A percentile compares a stretch with the other conserved stretches of the same genome.
These are phyloP conservation scores for Cylindroiulus punctatus DNA, from an alignment of 2,888 invertebrate species.

Conservation along the genomic window DNA sequence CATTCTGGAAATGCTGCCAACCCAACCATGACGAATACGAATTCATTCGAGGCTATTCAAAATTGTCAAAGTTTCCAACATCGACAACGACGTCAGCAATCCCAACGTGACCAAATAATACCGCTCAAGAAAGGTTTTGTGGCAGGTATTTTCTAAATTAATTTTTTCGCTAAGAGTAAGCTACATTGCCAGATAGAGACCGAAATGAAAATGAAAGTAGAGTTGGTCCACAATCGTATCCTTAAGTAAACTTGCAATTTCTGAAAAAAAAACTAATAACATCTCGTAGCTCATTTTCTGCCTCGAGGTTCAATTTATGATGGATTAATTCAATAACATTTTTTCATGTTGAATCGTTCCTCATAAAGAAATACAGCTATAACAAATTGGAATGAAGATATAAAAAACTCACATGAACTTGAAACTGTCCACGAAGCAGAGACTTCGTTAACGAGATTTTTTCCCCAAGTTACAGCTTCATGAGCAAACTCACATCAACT, in stretches of 20 bases:
- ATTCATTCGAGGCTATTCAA: neutral
- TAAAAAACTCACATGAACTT: too few relatives aligned
- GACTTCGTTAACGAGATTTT: neutral
- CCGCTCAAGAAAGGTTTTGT: neutral
- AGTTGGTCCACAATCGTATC: neutral
- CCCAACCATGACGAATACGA: conserved; percentile 36
- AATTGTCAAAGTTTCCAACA: neutral
- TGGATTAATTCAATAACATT: neutral
- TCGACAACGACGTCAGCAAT: neutral
- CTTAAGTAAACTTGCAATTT: neutral
- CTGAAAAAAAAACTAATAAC: neutral
- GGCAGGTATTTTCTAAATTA: neutral
- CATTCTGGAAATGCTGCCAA: neutral
- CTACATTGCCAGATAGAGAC: neutral
- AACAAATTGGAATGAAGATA: conserved; percentile 19
- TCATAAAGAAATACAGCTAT: neutral
- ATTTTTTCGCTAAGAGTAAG: neutral
- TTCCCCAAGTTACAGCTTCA: too few relatives aligned
- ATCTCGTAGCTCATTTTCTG: neutral
- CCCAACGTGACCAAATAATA: neutral
- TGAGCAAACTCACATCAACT: too few relatives aligned
- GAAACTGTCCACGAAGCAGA: neutral
- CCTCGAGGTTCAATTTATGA: neutral
- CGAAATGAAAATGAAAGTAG: neutral
- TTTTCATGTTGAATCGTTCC: neutral